Base-by-base conservation (phyloP, 2,797 vertebrate species). In the Rhabdomys pumilio region DNA sequence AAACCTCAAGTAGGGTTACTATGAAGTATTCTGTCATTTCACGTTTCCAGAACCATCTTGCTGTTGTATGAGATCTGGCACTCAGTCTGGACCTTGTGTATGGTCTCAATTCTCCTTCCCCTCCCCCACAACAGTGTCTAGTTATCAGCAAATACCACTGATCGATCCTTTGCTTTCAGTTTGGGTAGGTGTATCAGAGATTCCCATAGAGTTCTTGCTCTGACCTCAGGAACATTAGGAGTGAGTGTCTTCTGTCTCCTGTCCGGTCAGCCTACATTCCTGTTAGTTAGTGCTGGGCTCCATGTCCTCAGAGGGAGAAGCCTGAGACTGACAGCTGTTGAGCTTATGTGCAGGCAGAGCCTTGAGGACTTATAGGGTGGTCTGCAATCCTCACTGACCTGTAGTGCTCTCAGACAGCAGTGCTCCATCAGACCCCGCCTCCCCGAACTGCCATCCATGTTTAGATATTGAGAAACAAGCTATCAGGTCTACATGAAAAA, bases 381-480 rank as follows among this genome's bases (percentile, higher is more conserved):
- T 14, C 38, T 44, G 38, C 38, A 63, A 59, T 44, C 24, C 38
- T 38, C 15, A 59, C 55, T 82, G 80, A 6, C 38, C 2, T 17
- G 24, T 17, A 44, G 81, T 11, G 7, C n/a, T 61, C 6, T 11
- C 38, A 63, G 24, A 63, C 38, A 31, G 81, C 81, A 9, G 81
- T 11, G 12, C 3, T 17, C 59, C 11, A 6, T 31, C 26, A 61
- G 57, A 41, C 24, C 14, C 8, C 14, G 0, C 2, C 38, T 8
- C 15, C 4, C 13, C 3, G 15, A 41, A 11, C 14, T 29, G 24
- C 38, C 31, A 24, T 29, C 24, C 4, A 14, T 82, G 80, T 14
- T 82, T 41, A 59, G 57, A 17, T 6, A 15, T 11, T 63, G 81
- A 83, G 81, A 63, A 83, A 63, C 26, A 44, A 44, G 24, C 57